Percentiles rank a stretch among this genome's conserved stretches.
Conservation (phyloP, 2,113 vertebrate genomes). For the Psephotus haematonotus region DNA sequence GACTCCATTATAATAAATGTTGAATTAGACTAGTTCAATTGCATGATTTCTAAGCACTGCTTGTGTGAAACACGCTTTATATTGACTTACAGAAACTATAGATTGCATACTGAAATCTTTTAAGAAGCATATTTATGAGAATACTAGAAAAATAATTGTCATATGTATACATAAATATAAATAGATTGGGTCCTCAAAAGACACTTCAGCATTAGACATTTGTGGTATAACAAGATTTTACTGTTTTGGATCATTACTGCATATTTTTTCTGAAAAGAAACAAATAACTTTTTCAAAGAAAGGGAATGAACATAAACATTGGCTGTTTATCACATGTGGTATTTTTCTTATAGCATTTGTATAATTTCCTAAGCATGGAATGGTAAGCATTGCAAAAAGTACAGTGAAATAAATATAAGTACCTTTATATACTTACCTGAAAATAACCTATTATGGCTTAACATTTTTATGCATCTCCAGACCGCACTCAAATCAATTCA, state of each 20-base stretch:
- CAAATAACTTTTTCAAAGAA: not conserved
- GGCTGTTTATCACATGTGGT: not conserved
- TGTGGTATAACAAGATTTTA: not conserved
- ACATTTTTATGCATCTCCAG: not conserved
- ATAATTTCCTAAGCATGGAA: not conserved
- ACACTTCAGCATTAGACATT: not conserved
- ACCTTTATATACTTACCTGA: not conserved
- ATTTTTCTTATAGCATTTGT: not conserved
- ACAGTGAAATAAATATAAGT: not conserved
- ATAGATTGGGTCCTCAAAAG: not conserved
- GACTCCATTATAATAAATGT: not conserved
- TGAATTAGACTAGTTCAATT: not conserved
- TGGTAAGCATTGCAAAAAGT: not conserved
- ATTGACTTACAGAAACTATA: slow-evolving; percentile 26
- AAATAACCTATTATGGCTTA: not conserved
- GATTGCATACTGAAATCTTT: slow-evolving; percentile 17
- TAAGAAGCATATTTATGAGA: not conserved
- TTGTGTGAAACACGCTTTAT: not conserved
- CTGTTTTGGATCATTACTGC: not conserved
- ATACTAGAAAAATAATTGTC: not conserved
- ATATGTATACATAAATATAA: not conserved
- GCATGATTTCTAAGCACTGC: not conserved
- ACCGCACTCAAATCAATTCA: not conserved
- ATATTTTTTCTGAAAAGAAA: not conserved
- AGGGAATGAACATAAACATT: not conserved